These are phyloP conservation scores for Turritopsis rubra DNA, from an alignment of 30 jellyfish, hydroid and myxozoan genomes.

Conservation along the genomic window DNA sequence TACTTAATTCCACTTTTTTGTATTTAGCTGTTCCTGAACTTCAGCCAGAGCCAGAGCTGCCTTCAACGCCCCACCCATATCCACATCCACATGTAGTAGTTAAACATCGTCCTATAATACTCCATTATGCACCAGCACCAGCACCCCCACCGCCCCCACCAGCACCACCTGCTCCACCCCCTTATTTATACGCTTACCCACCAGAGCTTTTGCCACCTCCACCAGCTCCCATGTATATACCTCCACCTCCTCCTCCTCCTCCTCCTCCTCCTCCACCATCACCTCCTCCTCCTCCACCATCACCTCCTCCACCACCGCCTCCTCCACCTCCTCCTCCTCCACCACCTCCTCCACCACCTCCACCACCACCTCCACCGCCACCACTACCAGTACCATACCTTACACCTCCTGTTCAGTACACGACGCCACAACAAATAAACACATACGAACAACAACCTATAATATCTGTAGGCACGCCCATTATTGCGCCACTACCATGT, in stretches of 20 bases:
- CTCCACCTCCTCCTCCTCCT: slow-evolving; percentile 50
- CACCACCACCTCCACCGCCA: slow-evolving; percentile 51
- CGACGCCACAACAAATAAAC: slow-evolving; percentile 15
- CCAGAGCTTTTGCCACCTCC: slow-evolving; percentile 24
- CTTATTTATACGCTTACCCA: slow-evolving; percentile 15
- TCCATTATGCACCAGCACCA: slow-evolving; percentile 18
- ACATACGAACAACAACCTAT: slow-evolving; percentile 17
- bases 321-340: slow-evolving; percentile 76
- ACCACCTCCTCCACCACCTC: slow-evolving; percentile 50
- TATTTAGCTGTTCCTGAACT: slow-evolving; percentile 2
- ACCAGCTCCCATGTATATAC: slow-evolving; percentile 53
- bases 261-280: slow-evolving; percentile 32
- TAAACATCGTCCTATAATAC: neutral
- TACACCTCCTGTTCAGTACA: slow-evolving; percentile 35
- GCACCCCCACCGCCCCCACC: slow-evolving; percentile 30
- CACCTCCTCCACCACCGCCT: slow-evolving; percentile 40
- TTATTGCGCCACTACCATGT: neutral
- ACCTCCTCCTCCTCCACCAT: slow-evolving; percentile 28
- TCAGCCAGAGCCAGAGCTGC: neutral
- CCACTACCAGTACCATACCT: slow-evolving; percentile 47
- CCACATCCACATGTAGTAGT: slow-evolving; percentile 8
- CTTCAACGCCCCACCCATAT: neutral
- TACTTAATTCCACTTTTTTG: neutral
- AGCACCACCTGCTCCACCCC: slow-evolving; percentile 32
- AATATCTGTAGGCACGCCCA: slow-evolving; percentile 7